Conservation (phyloP, 2,888 invertebrate species). For the Idaea biselata region DNA sequence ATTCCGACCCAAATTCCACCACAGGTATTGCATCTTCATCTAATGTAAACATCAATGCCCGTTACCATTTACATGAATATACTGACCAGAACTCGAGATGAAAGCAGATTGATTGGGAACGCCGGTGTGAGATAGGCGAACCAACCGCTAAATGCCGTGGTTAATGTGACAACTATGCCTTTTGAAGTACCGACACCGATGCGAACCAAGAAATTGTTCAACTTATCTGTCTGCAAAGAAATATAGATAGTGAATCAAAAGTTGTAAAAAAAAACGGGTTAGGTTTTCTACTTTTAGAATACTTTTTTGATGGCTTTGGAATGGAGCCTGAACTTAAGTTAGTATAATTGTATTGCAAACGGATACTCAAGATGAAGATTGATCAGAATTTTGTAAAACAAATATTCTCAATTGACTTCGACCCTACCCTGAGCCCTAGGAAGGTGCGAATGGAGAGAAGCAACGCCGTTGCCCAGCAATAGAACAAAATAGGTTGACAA, state of each 20-base stretch:
- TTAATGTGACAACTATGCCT: background rate
- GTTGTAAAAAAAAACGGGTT: background rate
- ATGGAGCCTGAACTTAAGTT: too few relatives aligned
- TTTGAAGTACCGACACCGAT: background rate
- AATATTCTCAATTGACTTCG: too few relatives aligned
- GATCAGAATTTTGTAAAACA: too few relatives aligned
- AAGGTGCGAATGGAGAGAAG: too few relatives aligned
- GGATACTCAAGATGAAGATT: too few relatives aligned
- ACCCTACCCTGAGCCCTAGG: too few relatives aligned
- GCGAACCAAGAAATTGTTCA: background rate
- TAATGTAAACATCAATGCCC: background rate
- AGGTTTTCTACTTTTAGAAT: too few relatives aligned
- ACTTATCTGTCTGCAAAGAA: background rate
- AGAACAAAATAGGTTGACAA: too few relatives aligned
- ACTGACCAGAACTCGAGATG: background rate
- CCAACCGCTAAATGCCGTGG: background rate
- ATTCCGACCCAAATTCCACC: background rate
- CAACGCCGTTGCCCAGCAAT: too few relatives aligned
- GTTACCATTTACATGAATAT: background rate
- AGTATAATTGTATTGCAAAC: too few relatives aligned
- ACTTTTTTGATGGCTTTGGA: too few relatives aligned
- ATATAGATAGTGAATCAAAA: background rate
- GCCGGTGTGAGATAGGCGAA: background rate
- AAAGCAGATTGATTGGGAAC: background rate
- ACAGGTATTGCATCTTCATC: background rate